Conservation (phyloP, 2,113 vertebrate species). For the Rallus limicola region DNA sequence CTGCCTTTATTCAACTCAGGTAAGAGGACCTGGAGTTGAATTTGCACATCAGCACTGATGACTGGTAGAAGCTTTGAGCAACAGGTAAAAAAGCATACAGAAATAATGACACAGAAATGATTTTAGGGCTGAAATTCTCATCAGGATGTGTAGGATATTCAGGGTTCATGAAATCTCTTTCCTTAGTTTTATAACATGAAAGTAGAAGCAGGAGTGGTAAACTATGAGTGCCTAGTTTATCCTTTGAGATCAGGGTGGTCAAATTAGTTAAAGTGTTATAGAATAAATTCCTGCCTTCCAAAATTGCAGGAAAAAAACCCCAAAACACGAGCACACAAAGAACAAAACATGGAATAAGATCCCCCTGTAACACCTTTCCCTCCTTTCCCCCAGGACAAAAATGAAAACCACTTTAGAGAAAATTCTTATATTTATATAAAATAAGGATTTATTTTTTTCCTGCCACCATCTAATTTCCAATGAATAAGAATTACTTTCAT, state of each 20-base stretch:
- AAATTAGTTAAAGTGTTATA: background rate
- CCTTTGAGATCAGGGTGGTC: background rate
- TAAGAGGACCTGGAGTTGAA: background rate
- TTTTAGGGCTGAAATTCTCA: background rate
- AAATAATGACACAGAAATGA: background rate
- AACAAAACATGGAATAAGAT: background rate
- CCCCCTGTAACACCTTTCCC: background rate
- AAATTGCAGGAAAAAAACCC: background rate
- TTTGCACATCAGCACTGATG: background rate
- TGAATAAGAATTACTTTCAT: conserved; percentile 82
- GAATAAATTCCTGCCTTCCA: background rate
- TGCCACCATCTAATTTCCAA: conserved; percentile 75
- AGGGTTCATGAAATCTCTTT: background rate
- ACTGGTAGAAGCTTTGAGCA: background rate
- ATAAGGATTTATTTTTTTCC: conserved; percentile 61
- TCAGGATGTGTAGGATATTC: background rate
- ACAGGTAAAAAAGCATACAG: background rate
- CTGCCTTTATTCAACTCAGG: background rate
- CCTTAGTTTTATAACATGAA: background rate
- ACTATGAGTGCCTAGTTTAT: background rate
- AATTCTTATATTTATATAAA: conserved; percentile 64
- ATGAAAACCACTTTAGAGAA: conserved; percentile 55
- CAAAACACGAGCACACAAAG: background rate
- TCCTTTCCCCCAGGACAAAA: conserved; percentile 59
- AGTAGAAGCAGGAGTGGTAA: background rate